Conservation (phyloP, 2,888 invertebrate genomes). For the Cecidostiba fungosa region DNA sequence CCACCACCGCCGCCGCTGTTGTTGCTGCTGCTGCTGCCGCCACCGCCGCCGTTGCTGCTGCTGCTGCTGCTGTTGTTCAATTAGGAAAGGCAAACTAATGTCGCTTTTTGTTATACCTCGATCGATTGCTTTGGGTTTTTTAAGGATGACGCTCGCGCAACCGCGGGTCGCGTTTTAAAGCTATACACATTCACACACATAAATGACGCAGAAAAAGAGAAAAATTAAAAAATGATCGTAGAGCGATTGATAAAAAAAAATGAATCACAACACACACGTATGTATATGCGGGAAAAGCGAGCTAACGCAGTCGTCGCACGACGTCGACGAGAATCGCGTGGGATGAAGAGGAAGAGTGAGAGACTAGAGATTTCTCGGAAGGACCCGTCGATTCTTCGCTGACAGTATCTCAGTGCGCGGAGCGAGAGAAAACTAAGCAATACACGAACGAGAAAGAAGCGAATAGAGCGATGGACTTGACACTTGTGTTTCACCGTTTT, state of each 20-base stretch:
- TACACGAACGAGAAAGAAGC: not conserved
- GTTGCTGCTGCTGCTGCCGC: conserved; percentile 16
- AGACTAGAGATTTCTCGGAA: not conserved
- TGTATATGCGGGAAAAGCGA: not conserved
- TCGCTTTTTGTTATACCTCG: conserved; percentile 66
- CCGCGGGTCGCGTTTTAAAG: conserved; percentile 55
- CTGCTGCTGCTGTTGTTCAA: conserved; percentile 49
- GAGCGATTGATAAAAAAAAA: not conserved
- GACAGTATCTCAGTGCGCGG: not conserved
- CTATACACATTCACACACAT: conserved; percentile 5
- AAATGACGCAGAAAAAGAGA: not conserved
- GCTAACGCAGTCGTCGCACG: too few relatives aligned
- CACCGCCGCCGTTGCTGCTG: conserved; percentile 11
- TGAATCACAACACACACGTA: not conserved
- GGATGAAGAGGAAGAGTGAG: conserved; percentile 37
- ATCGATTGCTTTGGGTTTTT: conserved; percentile 52
- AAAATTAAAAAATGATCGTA: not conserved
- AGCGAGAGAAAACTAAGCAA: conserved; percentile 13
- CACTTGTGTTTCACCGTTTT: conserved; percentile 14
- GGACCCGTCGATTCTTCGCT: conserved; percentile 5
- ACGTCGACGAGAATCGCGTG: conserved; percentile 37
- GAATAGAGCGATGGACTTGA: not conserved
- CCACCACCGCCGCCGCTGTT: conserved; percentile 24
- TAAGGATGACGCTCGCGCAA: conserved; percentile 47
- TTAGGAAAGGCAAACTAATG: conserved; percentile 62